Evolutionary conservation across 2,113 vertebrate species (phyloP).

Genomic region (Grammomys surdaster): DNA sequence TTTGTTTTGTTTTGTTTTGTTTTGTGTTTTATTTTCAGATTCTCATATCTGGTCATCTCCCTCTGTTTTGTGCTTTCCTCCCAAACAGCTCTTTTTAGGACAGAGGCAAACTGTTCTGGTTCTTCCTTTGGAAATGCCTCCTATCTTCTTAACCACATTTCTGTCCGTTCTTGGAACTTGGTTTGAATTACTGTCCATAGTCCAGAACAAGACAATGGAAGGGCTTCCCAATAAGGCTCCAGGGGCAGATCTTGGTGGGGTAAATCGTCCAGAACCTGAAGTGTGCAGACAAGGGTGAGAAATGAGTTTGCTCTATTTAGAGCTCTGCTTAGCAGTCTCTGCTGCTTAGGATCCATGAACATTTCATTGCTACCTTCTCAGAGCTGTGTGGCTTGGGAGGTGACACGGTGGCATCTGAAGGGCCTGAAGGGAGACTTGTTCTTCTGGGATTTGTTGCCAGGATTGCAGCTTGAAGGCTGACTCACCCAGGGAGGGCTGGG

Average conservation of each 20-base stretch:
- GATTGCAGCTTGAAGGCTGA: slow-evolving; percentile 42
- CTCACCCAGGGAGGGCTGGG: slow-evolving; percentile 73
- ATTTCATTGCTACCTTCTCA: not conserved
- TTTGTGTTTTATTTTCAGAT: not conserved
- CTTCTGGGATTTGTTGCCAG: not conserved
- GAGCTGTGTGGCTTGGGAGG: not conserved
- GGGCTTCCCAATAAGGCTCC: not conserved
- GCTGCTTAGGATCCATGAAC: fast-evolving
- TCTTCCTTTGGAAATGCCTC: slow-evolving; percentile 46
- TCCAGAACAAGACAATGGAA: slow-evolving; percentile 17
- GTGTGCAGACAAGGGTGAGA: no score
- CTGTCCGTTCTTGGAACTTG: slow-evolving; percentile 42
- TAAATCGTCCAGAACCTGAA: fast-evolving
- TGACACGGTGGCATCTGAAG: not conserved
- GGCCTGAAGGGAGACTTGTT: not conserved
- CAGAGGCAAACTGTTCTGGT: slow-evolving; percentile 31
- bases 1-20: not conserved
- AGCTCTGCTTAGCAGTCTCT: not conserved
- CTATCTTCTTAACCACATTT: slow-evolving; percentile 54
- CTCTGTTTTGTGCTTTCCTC: not conserved
- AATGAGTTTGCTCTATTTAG: not conserved
- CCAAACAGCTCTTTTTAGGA: slow-evolving; percentile 29
- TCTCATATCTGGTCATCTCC: not conserved
- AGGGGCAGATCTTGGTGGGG: fast-evolving
- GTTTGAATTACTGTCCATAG: slow-evolving; percentile 23